phyloP scores from a whole-genome alignment of 2,888 invertebrate species.

The Tetanocera ferruginea region DNA sequence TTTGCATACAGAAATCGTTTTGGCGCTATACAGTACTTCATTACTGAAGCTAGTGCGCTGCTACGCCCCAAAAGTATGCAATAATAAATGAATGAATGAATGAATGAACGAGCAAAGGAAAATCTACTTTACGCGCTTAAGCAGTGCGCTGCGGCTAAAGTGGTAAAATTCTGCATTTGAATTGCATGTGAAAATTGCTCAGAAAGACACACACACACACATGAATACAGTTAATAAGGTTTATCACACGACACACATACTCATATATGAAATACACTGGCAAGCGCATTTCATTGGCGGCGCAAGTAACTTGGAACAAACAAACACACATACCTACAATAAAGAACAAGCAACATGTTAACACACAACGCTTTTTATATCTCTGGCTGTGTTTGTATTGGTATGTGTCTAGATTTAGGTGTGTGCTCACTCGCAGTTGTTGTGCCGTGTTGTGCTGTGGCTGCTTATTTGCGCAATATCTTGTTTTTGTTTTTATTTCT shows the following conservation, averaged over 20 bases:
- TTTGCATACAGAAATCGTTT: not conserved
- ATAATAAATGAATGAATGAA: conserved; percentile 40
- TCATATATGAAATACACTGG: not conserved
- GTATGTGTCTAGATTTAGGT: not conserved
- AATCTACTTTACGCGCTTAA: not conserved
- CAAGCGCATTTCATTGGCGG: conserved; percentile 11
- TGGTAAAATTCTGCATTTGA: conserved; percentile 14
- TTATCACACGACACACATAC: not conserved
- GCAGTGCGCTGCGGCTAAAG: not conserved
- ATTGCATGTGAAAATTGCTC: not conserved
- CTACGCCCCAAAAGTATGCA: conserved; percentile 41
- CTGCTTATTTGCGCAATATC: conserved; percentile 32
- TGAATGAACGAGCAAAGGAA: not conserved
- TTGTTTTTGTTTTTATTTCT: not conserved
- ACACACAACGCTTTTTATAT: not conserved
- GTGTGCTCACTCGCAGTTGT: not conserved
- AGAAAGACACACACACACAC: not conserved
- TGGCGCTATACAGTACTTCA: not conserved
- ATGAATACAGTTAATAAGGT: conserved; percentile 1
- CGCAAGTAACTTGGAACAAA: not conserved
- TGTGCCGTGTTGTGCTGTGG: not conserved
- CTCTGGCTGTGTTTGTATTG: not conserved
- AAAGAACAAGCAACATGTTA: conserved; percentile 6
- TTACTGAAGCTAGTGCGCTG: too few species aligned
- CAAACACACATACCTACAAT: not conserved